Evolutionary conservation across 2,888 invertebrate genomes (phyloP).

Genomic region (Antheraea assamensis): DNA sequence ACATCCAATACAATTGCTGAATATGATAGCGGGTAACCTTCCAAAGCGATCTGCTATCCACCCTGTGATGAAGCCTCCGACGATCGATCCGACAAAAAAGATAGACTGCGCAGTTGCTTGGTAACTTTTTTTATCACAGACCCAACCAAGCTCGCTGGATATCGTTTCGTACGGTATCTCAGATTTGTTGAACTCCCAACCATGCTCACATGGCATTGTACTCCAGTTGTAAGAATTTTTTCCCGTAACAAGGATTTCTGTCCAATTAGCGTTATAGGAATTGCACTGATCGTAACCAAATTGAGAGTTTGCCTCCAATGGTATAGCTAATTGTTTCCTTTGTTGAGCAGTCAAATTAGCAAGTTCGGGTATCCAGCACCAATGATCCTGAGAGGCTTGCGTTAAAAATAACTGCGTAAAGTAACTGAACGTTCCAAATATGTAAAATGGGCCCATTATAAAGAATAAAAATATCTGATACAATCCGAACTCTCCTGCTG

Average conservation of each 20-base stretch:
- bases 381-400: constrained; percentile 58
- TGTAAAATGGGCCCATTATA: constrained; percentile 56
- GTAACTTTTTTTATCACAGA: constrained; percentile 59
- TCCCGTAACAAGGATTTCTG: constrained; percentile 44
- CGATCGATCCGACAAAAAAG: constrained; percentile 62
- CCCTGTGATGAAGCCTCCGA: constrained; percentile 60
- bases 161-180: constrained; percentile 67
- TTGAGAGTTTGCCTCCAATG: constrained; percentile 40
- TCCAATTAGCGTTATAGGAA: constrained; percentile 60
- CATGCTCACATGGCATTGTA: constrained; percentile 49
- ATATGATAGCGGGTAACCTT: constrained; percentile 55
- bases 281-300: constrained; percentile 60
- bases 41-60: constrained; percentile 63
- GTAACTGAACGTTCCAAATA: constrained; percentile 56
- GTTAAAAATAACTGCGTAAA: constrained; percentile 62
- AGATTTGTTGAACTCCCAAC: constrained; percentile 65
- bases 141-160: constrained; percentile 63
- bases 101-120: constrained; percentile 64
- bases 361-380: constrained; percentile 64
- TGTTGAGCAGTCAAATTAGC: constrained; percentile 52
- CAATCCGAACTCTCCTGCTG: constrained; percentile 61
- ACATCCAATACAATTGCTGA: constrained; percentile 57
- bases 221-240: constrained; percentile 45
- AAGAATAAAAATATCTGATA: constrained; percentile 57
- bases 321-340: constrained; percentile 54